Base-by-base conservation (phyloP, 2,797 vertebrate genomes). In the Macrochelys suwanniensis region DNA sequence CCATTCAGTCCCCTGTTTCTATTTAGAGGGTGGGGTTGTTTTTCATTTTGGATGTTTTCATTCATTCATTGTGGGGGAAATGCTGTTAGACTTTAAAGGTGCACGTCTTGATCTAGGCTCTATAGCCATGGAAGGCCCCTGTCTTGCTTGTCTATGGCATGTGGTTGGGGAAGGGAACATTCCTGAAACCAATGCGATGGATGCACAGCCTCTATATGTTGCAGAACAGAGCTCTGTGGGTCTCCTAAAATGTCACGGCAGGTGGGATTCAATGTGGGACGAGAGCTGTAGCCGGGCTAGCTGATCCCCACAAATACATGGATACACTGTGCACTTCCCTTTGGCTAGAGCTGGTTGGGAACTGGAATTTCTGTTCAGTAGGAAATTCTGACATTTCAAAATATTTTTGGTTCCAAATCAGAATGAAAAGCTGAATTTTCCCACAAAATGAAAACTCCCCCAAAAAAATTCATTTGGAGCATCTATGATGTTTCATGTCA, bases 191-290 rank as follows among this genome's bases (percentile, higher is more conserved):
- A 19, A 25, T 0, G 19, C n/a, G 42, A 71, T 23, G 65, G 65
- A 42, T 23, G 5, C 10, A 2, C 7, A 87, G 53, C 57, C 31
- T 6, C 1, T 54, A 3, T 1, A 0, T 1, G 1, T 6, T n/a
- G 6, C 15, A 57, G 0, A 3, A 8, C 47, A 61, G 50, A 76
- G 45, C 17, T 82, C 42, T 79, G 6, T 50, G 57, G 3, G 33
- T 76, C 25, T 54, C 45, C 45, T 47, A 77, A 13, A 11, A 49
- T 77, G 45, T 47, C 25, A 26, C 8, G 26, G 25, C 12, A 77
- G n/a, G 10, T 71, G 3, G 76, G 47, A 31, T 3, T 78, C 26
- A 28, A 28, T 13, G 15, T 31, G 28, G 47, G 47, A 50, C 3
- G 31, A 50, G 26, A 78, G 76, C 47, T 50, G 31, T 47, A 11